Evolutionary conservation across 2,113 vertebrate species (phyloP), one percentile per base, ranked within the genome.

Genomic region (Oxyruncus cristatus): DNA sequence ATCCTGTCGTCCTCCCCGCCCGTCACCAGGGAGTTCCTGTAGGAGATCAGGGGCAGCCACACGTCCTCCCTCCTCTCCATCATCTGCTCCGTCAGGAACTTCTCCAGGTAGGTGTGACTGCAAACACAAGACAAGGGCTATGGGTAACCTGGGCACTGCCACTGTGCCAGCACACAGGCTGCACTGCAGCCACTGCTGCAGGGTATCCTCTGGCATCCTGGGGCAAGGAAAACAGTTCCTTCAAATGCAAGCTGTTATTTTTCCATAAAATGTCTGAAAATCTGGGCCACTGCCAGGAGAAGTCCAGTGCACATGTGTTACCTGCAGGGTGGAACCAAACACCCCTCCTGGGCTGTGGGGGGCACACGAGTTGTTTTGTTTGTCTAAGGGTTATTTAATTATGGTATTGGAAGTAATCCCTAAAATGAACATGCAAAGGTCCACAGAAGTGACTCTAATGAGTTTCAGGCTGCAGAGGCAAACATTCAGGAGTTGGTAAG

Each of bases 11-110:
- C 99, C 84, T 99, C 99, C 5, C 99, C 99, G 2, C 99, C 99
- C 4, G 99, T 99, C 68, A 99, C 98, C 92, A 99, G 96, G 1
- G 99, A 99, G 98, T 99, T 99, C 97, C 99, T 98, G 83, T 99
- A 99, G 76, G 99, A 99, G 92, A 99, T 99, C 33, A 99, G 98
- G 13, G 99, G 99, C 88, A 99, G 98, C 99, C 99, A 99, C 7
- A 99, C 99, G 42, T 99, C 99, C 97, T 99, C 99, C 72, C 99
- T 98, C 42, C 99, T 98, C 97, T 99, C 99, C 97, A 99, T 99
- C 99, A 99, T 99, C 32, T 99, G 99, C 85, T 99, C 99, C 0
- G 99, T 99, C 97, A 99, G 99, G 95, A 99, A 99, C 97, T 99
- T 99, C 97, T 99, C 99, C 89, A 99, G 95, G 94, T 99, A 99